Evolutionary conservation across 1,140 invertebrate genomes (phyloP).

Genomic region (Palaemon carinicauda): DNA sequence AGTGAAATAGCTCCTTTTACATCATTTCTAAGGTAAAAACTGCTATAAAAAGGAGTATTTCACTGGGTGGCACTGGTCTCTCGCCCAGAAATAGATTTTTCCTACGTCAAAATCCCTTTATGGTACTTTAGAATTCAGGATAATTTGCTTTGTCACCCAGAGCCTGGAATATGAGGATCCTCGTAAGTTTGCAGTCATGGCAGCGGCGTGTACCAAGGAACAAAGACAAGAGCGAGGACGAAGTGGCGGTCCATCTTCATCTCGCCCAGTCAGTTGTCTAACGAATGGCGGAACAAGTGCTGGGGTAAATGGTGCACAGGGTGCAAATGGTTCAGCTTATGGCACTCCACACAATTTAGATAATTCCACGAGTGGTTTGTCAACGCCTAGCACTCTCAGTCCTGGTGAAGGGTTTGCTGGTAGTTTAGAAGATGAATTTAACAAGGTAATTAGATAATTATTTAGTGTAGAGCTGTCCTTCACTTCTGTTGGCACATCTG

Average conservation of each 20-base stretch:
- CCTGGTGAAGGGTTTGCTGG: conserved; percentile 67
- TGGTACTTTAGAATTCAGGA: not conserved
- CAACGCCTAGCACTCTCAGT: conserved; percentile 72
- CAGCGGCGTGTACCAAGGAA: conserved; percentile 35
- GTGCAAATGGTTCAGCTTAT: conserved; percentile 18
- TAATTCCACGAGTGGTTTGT: conserved; percentile 65
- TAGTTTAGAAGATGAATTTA: conserved; percentile 69
- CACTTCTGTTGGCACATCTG: not conserved
- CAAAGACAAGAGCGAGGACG: conserved; percentile 39
- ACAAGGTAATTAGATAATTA: conserved; percentile 62
- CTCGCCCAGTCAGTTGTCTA: conserved; percentile 17
- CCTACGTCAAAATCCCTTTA: no score
- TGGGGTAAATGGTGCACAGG: conserved; percentile 7
- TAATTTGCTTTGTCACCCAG: not conserved
- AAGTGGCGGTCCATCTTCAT: not conserved
- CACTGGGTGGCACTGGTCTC: no score
- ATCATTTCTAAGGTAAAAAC: no score
- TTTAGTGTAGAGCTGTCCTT: not conserved
- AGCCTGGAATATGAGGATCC: conserved; percentile 40
- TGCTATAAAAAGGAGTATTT: no score
- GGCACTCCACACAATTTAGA: conserved; percentile 6
- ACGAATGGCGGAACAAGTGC: conserved; percentile 21
- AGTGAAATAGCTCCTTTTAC: no score
- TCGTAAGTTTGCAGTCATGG: conserved; percentile 31
- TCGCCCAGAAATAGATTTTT: no score